These are phyloP conservation scores for Pitangus sulphuratus DNA, from an alignment of 2,797 vertebrate species.

Conservation along the genomic window DNA sequence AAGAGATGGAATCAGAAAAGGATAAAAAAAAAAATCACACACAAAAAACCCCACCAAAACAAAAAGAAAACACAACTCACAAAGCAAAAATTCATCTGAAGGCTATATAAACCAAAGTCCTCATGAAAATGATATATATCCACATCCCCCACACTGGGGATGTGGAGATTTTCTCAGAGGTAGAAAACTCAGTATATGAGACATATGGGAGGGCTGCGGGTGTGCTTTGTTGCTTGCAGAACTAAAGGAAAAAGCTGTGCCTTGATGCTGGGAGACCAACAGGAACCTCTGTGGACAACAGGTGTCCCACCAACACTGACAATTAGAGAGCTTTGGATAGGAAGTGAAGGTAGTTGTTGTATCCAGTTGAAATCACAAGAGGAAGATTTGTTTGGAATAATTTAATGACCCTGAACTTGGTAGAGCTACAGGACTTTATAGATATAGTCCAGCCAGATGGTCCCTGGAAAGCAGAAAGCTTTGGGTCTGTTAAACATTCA, in stretches of 20 bases:
- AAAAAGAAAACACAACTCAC: not conserved
- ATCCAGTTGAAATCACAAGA: conserved; percentile 37
- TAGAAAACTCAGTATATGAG: not conserved
- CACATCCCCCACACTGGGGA: not conserved
- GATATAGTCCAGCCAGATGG: not conserved
- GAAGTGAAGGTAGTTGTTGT: not conserved
- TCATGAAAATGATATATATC: not conserved
- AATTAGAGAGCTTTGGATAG: conserved; percentile 28
- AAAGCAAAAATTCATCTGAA: not conserved
- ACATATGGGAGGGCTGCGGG: conserved; percentile 6
- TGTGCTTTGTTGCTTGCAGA: not conserved
- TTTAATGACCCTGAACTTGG: conserved; percentile 14
- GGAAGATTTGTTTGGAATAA: conserved; percentile 24
- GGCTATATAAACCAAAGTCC: not conserved
- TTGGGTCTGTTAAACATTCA: not conserved
- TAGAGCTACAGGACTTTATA: conserved; percentile 21
- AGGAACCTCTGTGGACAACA: conserved; percentile 39
- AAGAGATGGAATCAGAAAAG: conserved; percentile 12
- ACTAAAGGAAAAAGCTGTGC: not conserved
- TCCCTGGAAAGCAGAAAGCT: not conserved
- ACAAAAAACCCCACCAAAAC: not conserved
- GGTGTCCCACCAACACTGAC: conserved; percentile 23
- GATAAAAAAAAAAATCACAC: not conserved
- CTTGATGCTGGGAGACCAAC: conserved; percentile 23
- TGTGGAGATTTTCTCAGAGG: not conserved